phyloP scores from a whole-genome alignment of 2,113 vertebrate species.

The Entelurus aequoreus region DNA sequence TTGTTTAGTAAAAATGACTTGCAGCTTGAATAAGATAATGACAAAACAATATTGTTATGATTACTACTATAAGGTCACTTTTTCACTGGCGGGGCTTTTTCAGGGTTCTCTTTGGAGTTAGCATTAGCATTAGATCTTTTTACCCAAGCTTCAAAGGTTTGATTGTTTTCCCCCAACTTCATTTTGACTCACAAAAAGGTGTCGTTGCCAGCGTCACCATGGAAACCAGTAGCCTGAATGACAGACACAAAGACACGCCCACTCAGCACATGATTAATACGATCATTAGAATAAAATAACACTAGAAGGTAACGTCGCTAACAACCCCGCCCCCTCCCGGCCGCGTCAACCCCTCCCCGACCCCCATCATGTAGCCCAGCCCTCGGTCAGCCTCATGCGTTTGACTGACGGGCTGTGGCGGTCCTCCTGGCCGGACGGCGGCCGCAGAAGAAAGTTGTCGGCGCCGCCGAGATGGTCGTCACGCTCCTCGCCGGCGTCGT shows the following conservation, averaged over 20 bases:
- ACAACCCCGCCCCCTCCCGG: constrained; percentile 11
- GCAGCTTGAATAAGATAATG: neutral
- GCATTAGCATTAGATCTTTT: no score
- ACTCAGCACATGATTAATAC: constrained; percentile 82
- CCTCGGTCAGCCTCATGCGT: constrained; percentile 91
- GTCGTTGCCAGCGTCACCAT: no score
- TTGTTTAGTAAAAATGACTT: neutral
- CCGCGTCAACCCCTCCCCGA: neutral
- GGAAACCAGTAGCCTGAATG: no score
- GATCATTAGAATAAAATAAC: constrained; percentile 70
- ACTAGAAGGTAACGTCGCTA: constrained; percentile 59
- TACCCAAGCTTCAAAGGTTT: no score
- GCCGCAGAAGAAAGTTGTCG: constrained; percentile 86
- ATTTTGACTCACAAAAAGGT: no score
- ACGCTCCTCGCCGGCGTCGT: constrained; percentile 90
- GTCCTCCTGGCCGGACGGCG: constrained; percentile 79
- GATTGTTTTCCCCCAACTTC: no score
- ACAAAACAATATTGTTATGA: no score
- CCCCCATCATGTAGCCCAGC: constrained; percentile 91
- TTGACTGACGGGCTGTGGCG: constrained; percentile 92
- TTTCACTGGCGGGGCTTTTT: neutral
- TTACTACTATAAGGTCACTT: neutral
- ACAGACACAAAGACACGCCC: constrained; percentile 65
- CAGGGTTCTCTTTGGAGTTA: neutral
- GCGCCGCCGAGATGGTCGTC: constrained; percentile 75